phyloP scores from a whole-genome alignment of 2,797 vertebrate genomes.

The Sarcophilus harrisii region DNA sequence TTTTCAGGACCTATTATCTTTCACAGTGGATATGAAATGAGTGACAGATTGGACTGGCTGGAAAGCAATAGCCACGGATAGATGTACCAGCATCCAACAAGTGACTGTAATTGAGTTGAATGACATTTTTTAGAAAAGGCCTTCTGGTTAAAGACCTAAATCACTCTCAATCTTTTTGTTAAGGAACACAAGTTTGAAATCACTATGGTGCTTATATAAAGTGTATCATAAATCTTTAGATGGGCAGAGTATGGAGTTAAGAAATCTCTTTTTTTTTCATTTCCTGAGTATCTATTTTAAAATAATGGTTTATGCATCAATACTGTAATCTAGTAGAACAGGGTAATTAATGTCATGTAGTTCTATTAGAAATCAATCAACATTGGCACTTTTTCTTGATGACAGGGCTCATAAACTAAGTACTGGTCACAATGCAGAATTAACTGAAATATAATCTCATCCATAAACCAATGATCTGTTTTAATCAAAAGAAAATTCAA shows the following conservation, averaged over 20 bases:
- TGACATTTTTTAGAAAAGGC: background rate
- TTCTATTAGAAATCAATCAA: slow-evolving; percentile 55
- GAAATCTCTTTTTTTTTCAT: background rate
- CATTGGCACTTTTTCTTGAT: slow-evolving; percentile 49
- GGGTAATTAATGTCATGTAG: slow-evolving; percentile 53
- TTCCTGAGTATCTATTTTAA: background rate
- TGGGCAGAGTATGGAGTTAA: slow-evolving; percentile 10
- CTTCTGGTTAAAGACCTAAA: background rate
- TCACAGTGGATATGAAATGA: background rate
- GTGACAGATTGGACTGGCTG: background rate
- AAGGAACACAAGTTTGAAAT: slow-evolving; percentile 2
- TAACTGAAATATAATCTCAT: slow-evolving; percentile 8
- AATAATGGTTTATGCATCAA: slow-evolving; percentile 56
- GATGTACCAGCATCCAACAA: background rate
- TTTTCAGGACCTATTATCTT: background rate
- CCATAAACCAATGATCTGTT: background rate
- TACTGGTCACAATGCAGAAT: background rate
- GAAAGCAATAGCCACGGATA: background rate
- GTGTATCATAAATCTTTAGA: background rate
- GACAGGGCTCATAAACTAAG: slow-evolving; percentile 26
- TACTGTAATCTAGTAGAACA: background rate
- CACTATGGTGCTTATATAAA: background rate
- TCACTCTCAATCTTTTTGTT: background rate
- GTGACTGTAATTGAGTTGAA: background rate
- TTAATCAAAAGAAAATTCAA: slow-evolving; percentile 31